Conservation (phyloP, 2,888 invertebrate species). For the Cerceris rybyensis region DNA sequence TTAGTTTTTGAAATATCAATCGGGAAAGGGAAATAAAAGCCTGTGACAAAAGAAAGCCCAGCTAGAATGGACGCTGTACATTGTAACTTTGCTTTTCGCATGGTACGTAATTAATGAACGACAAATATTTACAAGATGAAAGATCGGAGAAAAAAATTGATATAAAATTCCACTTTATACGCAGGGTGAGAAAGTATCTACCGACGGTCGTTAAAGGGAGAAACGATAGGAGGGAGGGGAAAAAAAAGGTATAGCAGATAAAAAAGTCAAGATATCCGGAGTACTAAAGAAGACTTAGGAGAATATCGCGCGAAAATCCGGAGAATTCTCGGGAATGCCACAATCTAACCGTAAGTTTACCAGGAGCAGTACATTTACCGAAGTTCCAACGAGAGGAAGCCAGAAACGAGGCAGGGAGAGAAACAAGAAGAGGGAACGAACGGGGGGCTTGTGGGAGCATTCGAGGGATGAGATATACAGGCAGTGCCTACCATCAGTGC, state of each 20-base stretch:
- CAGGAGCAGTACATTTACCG: slow-evolving; percentile 37
- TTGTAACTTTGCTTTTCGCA: too few species aligned
- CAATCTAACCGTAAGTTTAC: slow-evolving; percentile 54
- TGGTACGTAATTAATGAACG: too few species aligned
- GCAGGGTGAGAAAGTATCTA: too few species aligned
- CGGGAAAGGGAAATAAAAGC: not conserved
- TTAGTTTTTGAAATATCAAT: slow-evolving; percentile 22
- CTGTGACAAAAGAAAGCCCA: not conserved
- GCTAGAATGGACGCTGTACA: too few species aligned
- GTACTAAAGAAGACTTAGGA: slow-evolving; percentile 32
- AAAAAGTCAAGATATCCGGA: not conserved
- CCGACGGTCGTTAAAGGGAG: too few species aligned
- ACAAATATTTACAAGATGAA: too few species aligned
- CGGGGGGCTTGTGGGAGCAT: slow-evolving; percentile 20
- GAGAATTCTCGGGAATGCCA: slow-evolving; percentile 55
- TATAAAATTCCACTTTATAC: too few species aligned
- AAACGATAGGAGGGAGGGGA: not conserved
- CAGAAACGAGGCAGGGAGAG: slow-evolving; percentile 4
- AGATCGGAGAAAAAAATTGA: too few species aligned
- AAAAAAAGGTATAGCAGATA: not conserved
- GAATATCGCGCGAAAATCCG: slow-evolving; percentile 55
- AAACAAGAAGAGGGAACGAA: slow-evolving; percentile 7
- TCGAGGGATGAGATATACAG: slow-evolving; percentile 60
- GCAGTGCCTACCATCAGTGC: slow-evolving; percentile 62
- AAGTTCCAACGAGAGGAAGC: slow-evolving; percentile 32